Evolutionary conservation across 1,140 invertebrate species (phyloP).

Genomic region (Drosophila kepulauana): DNA sequence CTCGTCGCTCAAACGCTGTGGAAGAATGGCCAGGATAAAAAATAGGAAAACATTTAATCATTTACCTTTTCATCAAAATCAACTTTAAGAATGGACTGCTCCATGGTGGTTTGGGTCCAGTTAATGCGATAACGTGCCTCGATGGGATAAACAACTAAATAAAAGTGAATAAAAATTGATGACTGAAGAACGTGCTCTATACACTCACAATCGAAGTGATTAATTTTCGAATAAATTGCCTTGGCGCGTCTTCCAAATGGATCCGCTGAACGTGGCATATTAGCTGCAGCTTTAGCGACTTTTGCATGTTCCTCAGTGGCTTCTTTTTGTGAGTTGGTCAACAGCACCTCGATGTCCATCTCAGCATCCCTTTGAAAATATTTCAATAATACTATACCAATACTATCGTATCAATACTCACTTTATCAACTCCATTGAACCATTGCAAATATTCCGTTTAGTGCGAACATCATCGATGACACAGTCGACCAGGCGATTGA

Average conservation of each 20-base stretch:
- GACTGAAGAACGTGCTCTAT: no score
- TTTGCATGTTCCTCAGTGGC: conserved; percentile 3
- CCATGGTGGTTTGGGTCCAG: conserved; percentile 34
- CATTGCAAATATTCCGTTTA: neutral
- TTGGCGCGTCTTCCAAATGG: neutral
- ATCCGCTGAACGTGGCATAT: conserved; percentile 5
- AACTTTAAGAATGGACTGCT: conserved; percentile 26
- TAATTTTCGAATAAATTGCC: neutral
- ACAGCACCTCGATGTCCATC: conserved; percentile 44
- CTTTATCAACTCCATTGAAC: conserved; percentile 43
- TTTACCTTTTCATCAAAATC: neutral
- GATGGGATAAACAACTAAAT: conserved; percentile 45
- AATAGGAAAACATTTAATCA: neutral
- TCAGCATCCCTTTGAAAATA: conserved; percentile 60
- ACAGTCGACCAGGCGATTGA: conserved; percentile 36
- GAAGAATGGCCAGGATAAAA: no score
- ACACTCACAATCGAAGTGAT: conserved; percentile 17
- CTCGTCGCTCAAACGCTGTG: conserved; percentile 29
- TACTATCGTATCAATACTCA: no score
- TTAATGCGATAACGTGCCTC: conserved; percentile 58
- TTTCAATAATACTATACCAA: no score
- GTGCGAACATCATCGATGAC: conserved; percentile 20
- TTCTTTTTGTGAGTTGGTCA: conserved; percentile 24
- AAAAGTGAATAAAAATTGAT: neutral
- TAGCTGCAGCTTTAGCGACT: neutral